Base-by-base conservation (phyloP, 37 sponge, comb jelly and placozoan genomes). In the Dysidea cf. avara region DNA sequence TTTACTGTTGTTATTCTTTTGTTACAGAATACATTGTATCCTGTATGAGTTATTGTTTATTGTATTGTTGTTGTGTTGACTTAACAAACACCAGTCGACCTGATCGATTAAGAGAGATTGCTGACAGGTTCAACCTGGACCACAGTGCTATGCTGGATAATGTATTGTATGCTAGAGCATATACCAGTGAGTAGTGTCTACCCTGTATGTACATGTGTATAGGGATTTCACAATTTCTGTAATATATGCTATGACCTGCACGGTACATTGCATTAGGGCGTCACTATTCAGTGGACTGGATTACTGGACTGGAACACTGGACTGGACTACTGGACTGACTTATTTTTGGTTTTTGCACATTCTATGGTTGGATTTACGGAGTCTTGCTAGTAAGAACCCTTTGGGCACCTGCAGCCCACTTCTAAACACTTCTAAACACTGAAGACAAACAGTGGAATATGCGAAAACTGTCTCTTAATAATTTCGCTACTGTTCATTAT, bases 141-240 rank as follows among this genome's bases (percentile, higher is more conserved):
- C 95, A 99, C 65, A 89, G 69, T 47, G 99, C 95, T 17, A 90
- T 99, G 93, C 66, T 99, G 64, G 96, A 94, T 56, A 99, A 99
- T 56, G 90, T 99, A 2, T 80, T 95, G 9, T 99, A 99, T 77
- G 96, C 95, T 16, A 74, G 99, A 73, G 95, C 93, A 1, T 99
- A 99, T 71, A 99, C 95, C 50, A 99, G 99, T 90, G 37, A 74
- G 88, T n/a, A 2, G 59, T 13, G 57, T 14, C 29, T 39, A 36
- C 40, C 22, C 3, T 56, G 35, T 14, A 71, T 56, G 35, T 13
- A 56, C 17, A 62, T 7, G 9, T 47, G 17, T 0, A 12, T n/a
- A 21, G 17, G 21, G 21, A 17, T 66, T 39, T 18, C 18, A 18
- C 53, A 50, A 16, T 18, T 20, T 50, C 53, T 20, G 53, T 20